These are phyloP conservation scores for Dendrolimus houi DNA, from an alignment of 2,888 invertebrate genomes.

Conservation along the genomic window DNA sequence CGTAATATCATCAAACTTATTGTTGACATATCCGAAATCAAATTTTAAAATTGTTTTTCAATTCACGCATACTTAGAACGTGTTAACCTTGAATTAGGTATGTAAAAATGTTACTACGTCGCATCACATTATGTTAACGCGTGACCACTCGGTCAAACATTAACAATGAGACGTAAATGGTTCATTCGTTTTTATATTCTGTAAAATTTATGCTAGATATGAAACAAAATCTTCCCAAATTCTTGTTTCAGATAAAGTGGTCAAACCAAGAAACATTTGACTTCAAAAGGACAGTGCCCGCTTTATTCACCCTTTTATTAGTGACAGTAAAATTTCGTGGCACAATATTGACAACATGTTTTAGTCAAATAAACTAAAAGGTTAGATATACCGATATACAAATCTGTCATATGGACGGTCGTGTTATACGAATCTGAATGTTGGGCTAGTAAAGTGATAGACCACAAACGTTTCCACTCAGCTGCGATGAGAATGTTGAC, in stretches of 20 bases:
- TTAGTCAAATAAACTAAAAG: too few relatives aligned
- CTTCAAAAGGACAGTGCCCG: too few relatives aligned
- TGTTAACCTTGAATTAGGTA: slow-evolving; percentile 23
- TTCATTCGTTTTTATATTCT: neutral
- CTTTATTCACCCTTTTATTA: too few relatives aligned
- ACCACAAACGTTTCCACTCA: too few relatives aligned
- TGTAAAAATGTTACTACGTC: slow-evolving; percentile 28
- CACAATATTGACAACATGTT: too few relatives aligned
- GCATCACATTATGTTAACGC: slow-evolving; percentile 19
- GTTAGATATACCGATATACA: too few relatives aligned
- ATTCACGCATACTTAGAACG: slow-evolving; percentile 4
- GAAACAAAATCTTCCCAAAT: neutral
- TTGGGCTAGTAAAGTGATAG: too few relatives aligned
- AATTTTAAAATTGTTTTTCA: neutral
- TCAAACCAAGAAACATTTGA: too few relatives aligned
- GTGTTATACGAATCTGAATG: too few relatives aligned
- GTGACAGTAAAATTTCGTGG: too few relatives aligned
- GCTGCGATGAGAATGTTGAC: too few relatives aligned
- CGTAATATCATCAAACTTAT: neutral
- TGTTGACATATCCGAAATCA: neutral
- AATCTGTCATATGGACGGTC: too few relatives aligned
- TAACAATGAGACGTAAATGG: neutral
- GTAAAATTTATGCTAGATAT: neutral
- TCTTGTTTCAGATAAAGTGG: slow-evolving; percentile 1
- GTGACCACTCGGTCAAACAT: slow-evolving; percentile 15